Evolutionary conservation across 2,797 vertebrate species (phyloP), one percentile per base, ranked within the genome.

Genomic region (Pseudochromis fuscus): DNA sequence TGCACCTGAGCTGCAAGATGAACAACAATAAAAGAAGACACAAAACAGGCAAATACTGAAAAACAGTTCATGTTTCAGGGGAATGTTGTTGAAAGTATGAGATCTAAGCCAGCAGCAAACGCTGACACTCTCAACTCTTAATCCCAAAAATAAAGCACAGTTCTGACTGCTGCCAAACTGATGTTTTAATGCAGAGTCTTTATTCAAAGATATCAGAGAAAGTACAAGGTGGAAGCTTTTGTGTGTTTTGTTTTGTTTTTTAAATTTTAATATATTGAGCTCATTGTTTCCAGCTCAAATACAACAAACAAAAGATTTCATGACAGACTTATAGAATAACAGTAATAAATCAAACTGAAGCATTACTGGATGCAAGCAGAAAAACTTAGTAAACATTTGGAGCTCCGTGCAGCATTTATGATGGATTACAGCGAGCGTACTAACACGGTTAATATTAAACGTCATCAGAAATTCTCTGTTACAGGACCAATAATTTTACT

Each of bases 391-490:
- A 42, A 77, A 64, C 28, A 62, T 84, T 55, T 69, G 44, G 16
- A 57, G 37, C 57, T 66, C 35, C 71, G 51, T 65, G 53, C 28
- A 40, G 58, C 10, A 12, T 28, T n/a, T 63, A 60, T 83, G 83
- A 88, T 86, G 67, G 60, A 86, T 80, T 44, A 61, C 79, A 77
- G 8, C 35, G 27, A 67, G 60, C 81, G 45, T 12, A 67, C 30
- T 78, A 42, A 56, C 48, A 40, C 46, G 40, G 42, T 37, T 18
- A 67, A 42, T 45, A 31, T 46, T 24, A 27, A 11, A 33, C 31
- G 25, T 9, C 1, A 72, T 27, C 38, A 35, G 55, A 38, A 8
- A 60, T 38, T 45, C 44, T 78, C 44, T 57, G 13, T 45, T 61
- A 50, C 55, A 65, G 44, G 16, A 67, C 21, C 9, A 25, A 19